Evolutionary conservation across 2,113 vertebrate genomes (phyloP), one percentile per base, ranked within the genome.

Genomic region (Pionites leucogaster): DNA sequence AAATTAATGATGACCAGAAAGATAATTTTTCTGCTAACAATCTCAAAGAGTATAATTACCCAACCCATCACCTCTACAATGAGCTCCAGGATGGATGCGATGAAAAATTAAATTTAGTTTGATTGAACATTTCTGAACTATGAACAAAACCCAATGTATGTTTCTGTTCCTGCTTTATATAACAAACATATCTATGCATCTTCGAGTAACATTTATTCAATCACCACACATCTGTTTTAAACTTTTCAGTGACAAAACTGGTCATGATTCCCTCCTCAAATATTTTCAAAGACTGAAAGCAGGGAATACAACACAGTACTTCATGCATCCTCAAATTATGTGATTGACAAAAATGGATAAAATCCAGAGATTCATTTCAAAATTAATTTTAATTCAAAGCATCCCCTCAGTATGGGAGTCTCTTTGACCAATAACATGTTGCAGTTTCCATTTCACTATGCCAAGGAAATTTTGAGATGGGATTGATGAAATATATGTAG

Each of bases 341-440:
- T 29, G 55, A 2, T 5, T 52, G 15, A 10, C 4, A 80, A 64
- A 81, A 72, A 42, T 13, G 4, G 1, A 79, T 63, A 55, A 67
- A 71, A 87, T 59, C 6, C 4, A 41, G 4, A 78, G 13, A 67
- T 62, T 88, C 19, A 3, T 63, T 67, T 20, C 2, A 74, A 75
- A 90, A 79, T 4, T 23, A 52, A 4, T 6, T 41, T 41, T 84
- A 1, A 31, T 37, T 59, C 37, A 59, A 94, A 67, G 3, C n/a
- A 35, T 76, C 1, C 8, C 5, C 4, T 82, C 17, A 63, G 7
- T 37, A 49, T 29, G 3, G 2, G 4, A n/a, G 3, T 71, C 3
- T 59, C 19, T 80, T 52, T 67, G 59, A 70, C 9, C 11, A 11
- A 9, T 62, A 12, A 20, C 3, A 16, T 49, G n/a, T 13, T 46